Base-by-base conservation (phyloP, 2,113 vertebrate genomes). In the Sprattus sprattus region DNA sequence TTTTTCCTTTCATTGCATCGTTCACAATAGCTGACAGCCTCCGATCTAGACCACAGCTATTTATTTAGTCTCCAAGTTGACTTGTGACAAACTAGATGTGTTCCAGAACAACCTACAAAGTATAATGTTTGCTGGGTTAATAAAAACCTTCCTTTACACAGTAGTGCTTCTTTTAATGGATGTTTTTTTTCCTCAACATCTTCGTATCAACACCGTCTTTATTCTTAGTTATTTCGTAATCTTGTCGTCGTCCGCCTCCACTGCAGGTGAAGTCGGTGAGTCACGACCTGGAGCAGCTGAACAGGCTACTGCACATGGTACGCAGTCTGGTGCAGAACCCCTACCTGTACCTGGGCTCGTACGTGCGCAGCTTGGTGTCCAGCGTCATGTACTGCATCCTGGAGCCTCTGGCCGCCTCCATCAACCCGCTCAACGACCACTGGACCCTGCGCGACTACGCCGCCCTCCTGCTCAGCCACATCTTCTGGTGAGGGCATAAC, bases 381-480 rank as follows among this genome's bases (percentile, higher is more conserved):
- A 99, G 97, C 0, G 97, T 99, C 89, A 96, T 97, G 93, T 99
- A 99, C 93, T 99, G 97, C 80, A 97, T 98, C 86, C 89, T 98
- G 85, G 97, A 99, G 93, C 97, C 97, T 0, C 93, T 99, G 82
- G 97, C 97, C 0, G 97, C 97, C 57, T 99, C 97, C 91, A 98
- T 99, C 89, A 99, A 99, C 90, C 97, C 97, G 0, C 95, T 99
- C n/a, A 99, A 99, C 9, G 97, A 98, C 93, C 97, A 99, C 94
- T 99, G 97, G 97, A 97, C 97, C 9, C 94, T 99, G 25, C 90
- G 97, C 0, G 97, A 99, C 88, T 97, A 96, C 0, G 97, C 97
- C 0, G 97, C 97, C 0, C 93, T 97, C 86, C 94, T 99, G 0
- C 96, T 99, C n/a, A 97, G 97, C 87, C 96, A 97, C 91, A 97